Base-by-base conservation (phyloP, 2,113 vertebrate species). In the Calidris pygmaea region DNA sequence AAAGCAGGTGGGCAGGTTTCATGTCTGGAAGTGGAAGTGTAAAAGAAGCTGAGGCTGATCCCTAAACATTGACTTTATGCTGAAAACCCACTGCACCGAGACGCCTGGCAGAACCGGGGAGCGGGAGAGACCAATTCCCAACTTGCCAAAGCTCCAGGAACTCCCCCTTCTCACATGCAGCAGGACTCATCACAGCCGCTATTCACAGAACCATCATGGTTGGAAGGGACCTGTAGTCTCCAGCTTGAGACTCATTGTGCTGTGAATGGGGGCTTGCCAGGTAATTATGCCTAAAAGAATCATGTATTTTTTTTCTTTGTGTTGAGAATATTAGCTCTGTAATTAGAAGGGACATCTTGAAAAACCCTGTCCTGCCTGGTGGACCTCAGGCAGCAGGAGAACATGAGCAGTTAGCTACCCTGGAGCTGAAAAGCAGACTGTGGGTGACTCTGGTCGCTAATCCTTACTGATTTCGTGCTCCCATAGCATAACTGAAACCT, bases 341-440 rank as follows among this genome's bases (percentile, higher is more conserved):
- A 59, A 90, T 81, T 63, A 58, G 37, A 59, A 90, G 39, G 45
- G 50, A n/a, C 56, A 71, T 70, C 34, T n/a, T 2, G 0, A 32
- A 58, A 76, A 18, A 6, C 5, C 34, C 30, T 4, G 29, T 59
- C 56, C 70, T 53, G 39, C 53, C 29, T 43, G 43, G 62, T 11
- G 4, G n/a, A 24, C 59, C 53, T 79, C 47, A 13, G 52, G 27
- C 63, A 48, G 52, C 32, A 75, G 34, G 37, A 72, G 72, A 48
- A 11, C 48, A 52, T 3, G 0, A 9, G 48, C 12, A 18, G 45
- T 66, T 77, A 13, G 10, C 52, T 43, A 14, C 1, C 2, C 50
- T 24, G 53, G 53, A 27, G 41, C 26, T 34, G 53, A 32, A 23
- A 53, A 73, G 37, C 21, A 47, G 59, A 14, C 6, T 5, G 18